Evolutionary conservation across 2,888 invertebrate genomes (phyloP).

Genomic region (Dugesia japonica): DNA sequence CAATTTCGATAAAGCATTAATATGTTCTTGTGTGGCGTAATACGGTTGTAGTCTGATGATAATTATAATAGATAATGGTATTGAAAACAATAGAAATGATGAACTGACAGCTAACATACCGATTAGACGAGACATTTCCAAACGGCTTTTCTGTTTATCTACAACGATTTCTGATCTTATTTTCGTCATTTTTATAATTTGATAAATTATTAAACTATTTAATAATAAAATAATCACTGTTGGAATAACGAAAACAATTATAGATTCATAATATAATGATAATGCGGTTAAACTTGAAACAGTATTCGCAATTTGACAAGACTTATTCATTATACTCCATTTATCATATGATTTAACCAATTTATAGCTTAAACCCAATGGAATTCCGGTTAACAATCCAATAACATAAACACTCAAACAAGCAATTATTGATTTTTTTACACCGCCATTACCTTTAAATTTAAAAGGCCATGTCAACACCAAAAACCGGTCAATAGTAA

Average conservation of each 20-base stretch:
- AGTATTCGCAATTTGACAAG: background rate
- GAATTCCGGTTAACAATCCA: conserved; percentile 23
- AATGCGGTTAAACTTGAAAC: background rate
- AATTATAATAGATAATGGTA: conserved; percentile 29
- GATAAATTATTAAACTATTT: conserved; percentile 11
- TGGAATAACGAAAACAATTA: conserved; percentile 29
- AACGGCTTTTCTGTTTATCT: background rate
- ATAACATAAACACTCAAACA: background rate
- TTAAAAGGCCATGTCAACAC: conserved; percentile 32
- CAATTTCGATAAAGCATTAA: background rate
- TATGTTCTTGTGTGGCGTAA: background rate
- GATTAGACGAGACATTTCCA: conserved; percentile 30
- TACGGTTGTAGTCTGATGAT: conserved; percentile 23
- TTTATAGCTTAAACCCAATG: conserved; percentile 21
- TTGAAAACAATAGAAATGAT: conserved; percentile 26
- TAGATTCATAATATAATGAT: conserved; percentile 6
- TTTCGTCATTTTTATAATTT: conserved; percentile 21
- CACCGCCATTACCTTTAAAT: conserved; percentile 12
- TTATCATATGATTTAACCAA: background rate
- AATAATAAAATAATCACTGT: conserved; percentile 17
- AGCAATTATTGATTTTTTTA: conserved; percentile 24
- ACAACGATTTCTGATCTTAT: background rate
- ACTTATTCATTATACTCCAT: background rate
- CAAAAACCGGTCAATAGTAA: conserved; percentile 32
- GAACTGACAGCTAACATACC: conserved; percentile 31